Percentiles rank a stretch among this genome's conserved stretches.
Conservation (phyloP, 2,797 vertebrate genomes). For the Phoebastria nigripes region DNA sequence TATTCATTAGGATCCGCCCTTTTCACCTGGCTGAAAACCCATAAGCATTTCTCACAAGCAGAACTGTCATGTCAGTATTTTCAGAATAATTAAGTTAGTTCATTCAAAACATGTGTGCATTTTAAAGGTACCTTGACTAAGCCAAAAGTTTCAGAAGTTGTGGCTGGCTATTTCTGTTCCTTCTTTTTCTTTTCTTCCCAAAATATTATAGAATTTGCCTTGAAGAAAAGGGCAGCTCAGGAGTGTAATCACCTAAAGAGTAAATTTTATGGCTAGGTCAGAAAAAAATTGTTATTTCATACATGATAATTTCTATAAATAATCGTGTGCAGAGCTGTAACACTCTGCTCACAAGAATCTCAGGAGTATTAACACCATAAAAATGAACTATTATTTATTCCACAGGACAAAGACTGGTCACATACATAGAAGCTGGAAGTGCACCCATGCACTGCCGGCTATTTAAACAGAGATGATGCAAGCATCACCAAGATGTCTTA, state of each 20-base stretch:
- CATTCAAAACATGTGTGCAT: neutral
- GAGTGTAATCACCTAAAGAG: neutral
- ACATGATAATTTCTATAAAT: neutral
- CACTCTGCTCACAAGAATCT: neutral
- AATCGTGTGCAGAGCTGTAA: neutral
- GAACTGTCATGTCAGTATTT: neutral
- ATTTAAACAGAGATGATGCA: neutral
- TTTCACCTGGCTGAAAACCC: neutral
- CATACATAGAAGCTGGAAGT: neutral
- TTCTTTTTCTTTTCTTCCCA: neutral
- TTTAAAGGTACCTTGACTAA: neutral
- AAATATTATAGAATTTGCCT: neutral
- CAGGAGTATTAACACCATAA: neutral
- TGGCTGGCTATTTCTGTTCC: neutral
- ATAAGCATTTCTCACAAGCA: neutral
- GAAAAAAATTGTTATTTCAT: neutral
- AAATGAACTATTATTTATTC: neutral
- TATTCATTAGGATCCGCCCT: neutral
- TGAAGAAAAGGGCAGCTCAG: neutral
- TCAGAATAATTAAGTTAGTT: neutral
- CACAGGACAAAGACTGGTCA: neutral
- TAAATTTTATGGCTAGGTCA: neutral
- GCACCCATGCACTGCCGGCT: neutral
- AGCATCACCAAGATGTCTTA: neutral
- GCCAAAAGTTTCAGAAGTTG: neutral